Base-by-base conservation (phyloP, 2,113 vertebrate species). In the Malaclemys terrapin region DNA sequence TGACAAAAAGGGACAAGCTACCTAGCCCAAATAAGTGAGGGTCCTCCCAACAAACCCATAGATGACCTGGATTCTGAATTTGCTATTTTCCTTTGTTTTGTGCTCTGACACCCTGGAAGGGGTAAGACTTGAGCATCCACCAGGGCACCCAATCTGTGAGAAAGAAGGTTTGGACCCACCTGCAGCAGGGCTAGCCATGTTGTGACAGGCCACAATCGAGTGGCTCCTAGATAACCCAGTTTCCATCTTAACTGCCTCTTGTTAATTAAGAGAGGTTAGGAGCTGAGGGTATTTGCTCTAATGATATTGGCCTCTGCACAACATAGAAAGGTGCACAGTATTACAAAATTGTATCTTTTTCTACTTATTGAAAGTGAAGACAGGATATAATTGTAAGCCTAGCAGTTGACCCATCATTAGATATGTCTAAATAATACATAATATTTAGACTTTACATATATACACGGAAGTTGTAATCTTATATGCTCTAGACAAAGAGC, bases 281-380 rank as follows among this genome's bases (percentile, higher is more conserved):
- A 80, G 8, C 25, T n/a, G 69, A 59, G 17, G 10, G 24, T 62
- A 25, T 81, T 94, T 84, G 8, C n/a, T 84, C 27, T 80, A 72
- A 38, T 0, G 0, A 2, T 75, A 22, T 35, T 80, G 75, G 5
- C 57, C 10, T 49, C 24, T 12, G 38, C 19, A 11, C 31, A 47
- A 38, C 29, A 88, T 25, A 84, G 84, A 75, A 80, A 81, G 13
- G 0, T 0, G n/a, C 22, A 75, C 20, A 80, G 8, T 6, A 12
- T 53, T 49, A 12, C 38, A 47, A 10, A 3, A 38, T 8, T 69
- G 56, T 78, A 38, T 42, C 38, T 19, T 38, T 72, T 22, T 72
- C 57, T 62, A 9, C n/a, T 7, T 80, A 6, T 25, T n/a, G 45
- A 80, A 17, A 47, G 82, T 86, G 82, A 79, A 0, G 0, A 3